A percentile compares a stretch with the other conserved stretches of the same genome.
These are phyloP conservation scores for Whitmania pigra DNA, from an alignment of 1,140 invertebrate species.

Conservation along the genomic window DNA sequence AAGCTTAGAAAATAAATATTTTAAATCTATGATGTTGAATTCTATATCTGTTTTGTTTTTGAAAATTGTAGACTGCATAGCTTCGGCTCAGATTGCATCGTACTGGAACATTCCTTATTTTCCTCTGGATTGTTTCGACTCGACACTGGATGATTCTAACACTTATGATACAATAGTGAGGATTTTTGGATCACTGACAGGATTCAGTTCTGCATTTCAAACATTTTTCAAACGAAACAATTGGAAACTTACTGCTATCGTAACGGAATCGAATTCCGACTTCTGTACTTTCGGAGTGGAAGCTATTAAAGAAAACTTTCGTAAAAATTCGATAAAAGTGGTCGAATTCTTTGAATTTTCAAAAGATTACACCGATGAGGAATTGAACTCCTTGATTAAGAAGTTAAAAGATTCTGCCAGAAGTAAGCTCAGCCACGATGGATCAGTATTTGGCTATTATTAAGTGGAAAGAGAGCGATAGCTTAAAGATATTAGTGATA, in stretches of 20 bases:
- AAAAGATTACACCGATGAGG: not conserved
- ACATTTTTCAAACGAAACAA: constrained; percentile 8
- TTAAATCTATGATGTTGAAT: too few species aligned
- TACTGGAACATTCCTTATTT: constrained; percentile 7
- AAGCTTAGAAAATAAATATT: too few species aligned
- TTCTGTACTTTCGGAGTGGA: constrained; percentile 2
- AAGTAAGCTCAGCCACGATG: not conserved
- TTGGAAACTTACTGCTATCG: constrained; percentile 1
- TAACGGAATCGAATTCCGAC: not conserved
- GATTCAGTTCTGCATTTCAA: not conserved
- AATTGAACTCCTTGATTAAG: not conserved
- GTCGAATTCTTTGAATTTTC: not conserved
- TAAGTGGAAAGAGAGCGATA: too few species aligned
- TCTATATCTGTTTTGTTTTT: too few species aligned
- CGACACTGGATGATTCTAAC: not conserved
- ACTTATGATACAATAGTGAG: not conserved
- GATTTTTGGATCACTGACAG: constrained; percentile 3
- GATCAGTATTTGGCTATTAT: too few species aligned
- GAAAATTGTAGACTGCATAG: not conserved
- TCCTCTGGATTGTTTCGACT: constrained; percentile 10
- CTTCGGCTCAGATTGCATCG: not conserved
- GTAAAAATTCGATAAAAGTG: not conserved
- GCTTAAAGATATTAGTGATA: too few species aligned
- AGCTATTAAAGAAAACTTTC: constrained; percentile 2
- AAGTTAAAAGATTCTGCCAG: not conserved